phyloP scores from a whole-genome alignment of 2,113 vertebrate genomes.

The Ageneiosus marmoratus region DNA sequence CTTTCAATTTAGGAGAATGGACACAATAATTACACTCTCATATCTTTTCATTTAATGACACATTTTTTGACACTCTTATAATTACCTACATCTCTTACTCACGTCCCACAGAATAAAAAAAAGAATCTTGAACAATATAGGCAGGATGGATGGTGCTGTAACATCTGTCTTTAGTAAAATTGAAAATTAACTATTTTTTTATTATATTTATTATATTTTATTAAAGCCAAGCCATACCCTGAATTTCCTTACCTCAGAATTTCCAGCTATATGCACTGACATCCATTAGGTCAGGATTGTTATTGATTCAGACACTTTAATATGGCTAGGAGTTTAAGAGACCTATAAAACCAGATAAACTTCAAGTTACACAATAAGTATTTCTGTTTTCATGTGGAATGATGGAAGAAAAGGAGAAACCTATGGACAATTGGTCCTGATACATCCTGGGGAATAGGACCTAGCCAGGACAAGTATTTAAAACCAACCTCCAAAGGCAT shows the following conservation, averaged over 20 bases:
- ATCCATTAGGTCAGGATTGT: slow-evolving; percentile 13
- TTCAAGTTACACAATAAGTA: background rate
- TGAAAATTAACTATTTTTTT: slow-evolving; percentile 43
- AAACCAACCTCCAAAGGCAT: background rate
- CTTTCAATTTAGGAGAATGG: slow-evolving; percentile 42
- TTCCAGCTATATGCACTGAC: slow-evolving; percentile 8
- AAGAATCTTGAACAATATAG: slow-evolving; percentile 32
- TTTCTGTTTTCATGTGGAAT: background rate
- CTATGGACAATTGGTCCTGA: background rate
- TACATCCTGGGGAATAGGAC: background rate
- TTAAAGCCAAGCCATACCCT: slow-evolving; percentile 44
- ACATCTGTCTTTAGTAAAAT: slow-evolving; percentile 42
- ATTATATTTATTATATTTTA: no score
- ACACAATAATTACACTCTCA: slow-evolving; percentile 48
- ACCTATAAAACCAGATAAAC: background rate
- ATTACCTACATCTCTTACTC: slow-evolving; percentile 40
- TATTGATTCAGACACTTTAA: slow-evolving; percentile 31
- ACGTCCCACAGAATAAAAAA: slow-evolving; percentile 20
- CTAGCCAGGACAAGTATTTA: background rate
- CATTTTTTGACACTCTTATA: background rate
- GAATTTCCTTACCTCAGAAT: slow-evolving; percentile 9
- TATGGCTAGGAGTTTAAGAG: background rate
- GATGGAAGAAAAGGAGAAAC: background rate
- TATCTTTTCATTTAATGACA: slow-evolving; percentile 35
- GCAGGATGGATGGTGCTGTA: slow-evolving; percentile 38